Evolutionary conservation across 2,113 vertebrate genomes (phyloP).

Genomic region (Gnathonemus echidnorhynchus): DNA sequence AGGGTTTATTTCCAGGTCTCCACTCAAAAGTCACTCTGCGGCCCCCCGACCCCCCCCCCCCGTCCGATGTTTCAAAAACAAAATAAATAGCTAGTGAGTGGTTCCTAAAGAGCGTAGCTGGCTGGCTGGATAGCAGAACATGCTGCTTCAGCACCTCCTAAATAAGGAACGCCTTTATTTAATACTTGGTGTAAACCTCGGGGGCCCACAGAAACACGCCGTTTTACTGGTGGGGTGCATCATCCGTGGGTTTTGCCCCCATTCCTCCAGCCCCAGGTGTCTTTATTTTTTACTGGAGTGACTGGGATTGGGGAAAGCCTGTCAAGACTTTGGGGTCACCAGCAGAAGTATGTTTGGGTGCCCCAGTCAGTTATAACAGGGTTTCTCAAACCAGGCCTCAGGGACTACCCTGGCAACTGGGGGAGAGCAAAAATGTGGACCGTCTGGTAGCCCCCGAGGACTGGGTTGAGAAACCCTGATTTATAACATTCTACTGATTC

Average conservation of each 20-base stretch:
- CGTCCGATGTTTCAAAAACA: neutral
- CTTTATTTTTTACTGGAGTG: neutral
- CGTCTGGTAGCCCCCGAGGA: too few relatives aligned
- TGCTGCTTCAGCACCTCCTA: neutral
- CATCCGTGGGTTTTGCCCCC: neutral
- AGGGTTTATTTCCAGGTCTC: neutral
- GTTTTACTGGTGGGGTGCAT: neutral
- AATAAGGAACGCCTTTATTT: neutral
- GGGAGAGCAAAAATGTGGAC: too few relatives aligned
- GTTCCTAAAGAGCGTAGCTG: neutral
- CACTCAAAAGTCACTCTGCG: neutral
- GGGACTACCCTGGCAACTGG: too few relatives aligned
- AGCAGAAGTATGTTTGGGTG: neutral
- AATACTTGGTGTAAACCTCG: neutral
- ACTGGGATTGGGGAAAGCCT: neutral
- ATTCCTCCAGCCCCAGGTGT: neutral
- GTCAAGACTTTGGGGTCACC: neutral
- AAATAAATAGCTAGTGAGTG: neutral
- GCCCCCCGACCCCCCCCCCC: neutral
- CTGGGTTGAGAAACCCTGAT: neutral
- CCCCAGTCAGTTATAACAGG: neutral
- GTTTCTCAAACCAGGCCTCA: too few relatives aligned
- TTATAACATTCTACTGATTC: neutral
- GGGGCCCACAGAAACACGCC: neutral
- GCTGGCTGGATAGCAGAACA: neutral